Evolutionary conservation across 2,888 invertebrate species (phyloP), one percentile per base, ranked within the genome.

Genomic region (Matsumyia berberina): DNA sequence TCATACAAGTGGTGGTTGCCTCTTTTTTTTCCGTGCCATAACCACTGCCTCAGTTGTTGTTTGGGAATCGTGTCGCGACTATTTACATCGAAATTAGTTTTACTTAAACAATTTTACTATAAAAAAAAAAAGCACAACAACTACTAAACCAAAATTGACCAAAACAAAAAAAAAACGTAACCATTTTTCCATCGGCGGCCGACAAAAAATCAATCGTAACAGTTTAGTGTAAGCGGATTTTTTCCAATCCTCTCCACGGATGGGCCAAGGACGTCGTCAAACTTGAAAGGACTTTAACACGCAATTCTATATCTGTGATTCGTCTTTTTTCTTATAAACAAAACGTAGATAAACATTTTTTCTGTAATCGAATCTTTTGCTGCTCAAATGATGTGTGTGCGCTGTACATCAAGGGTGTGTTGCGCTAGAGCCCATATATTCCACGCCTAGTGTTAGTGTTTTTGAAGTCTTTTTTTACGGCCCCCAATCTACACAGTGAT

Each of bases 1-100:
- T 39, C 58, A 35, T 55, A 55, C 64, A 33, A 42, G 24, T 44
- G 46, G 57, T 57, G 46, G 57, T 57, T 80, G 69, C 33, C 60
- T 58, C 33, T 24, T 44, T 67, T 77, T 60, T 74, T 39, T 37
- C 31, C 24, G 24, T 33, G n/a, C 42, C 55, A 42, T 9, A 31
- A 15, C 35, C 17, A 37, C 35, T 74, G 9, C 31, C 19, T 62
- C 8, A 42, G 60, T 51, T 62, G 15, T 29, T 46, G 24, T 24
- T 24, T 29, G 44, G 11, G 17, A 60, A 55, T 39, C 17, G 60
- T 39, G 64, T 39, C 46, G 46, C 46, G 62, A 55, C 57, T 53
- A 53, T 53, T 77, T 74, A 67, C 67, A 69, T 69, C 67, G 51
- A 69, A 44, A 19, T 60, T 31, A 49, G 44, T 24, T 73, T 73